These are phyloP conservation scores for Zaprionus lachaisei DNA, from an alignment of 1,140 invertebrate genomes.

Conservation along the genomic window DNA sequence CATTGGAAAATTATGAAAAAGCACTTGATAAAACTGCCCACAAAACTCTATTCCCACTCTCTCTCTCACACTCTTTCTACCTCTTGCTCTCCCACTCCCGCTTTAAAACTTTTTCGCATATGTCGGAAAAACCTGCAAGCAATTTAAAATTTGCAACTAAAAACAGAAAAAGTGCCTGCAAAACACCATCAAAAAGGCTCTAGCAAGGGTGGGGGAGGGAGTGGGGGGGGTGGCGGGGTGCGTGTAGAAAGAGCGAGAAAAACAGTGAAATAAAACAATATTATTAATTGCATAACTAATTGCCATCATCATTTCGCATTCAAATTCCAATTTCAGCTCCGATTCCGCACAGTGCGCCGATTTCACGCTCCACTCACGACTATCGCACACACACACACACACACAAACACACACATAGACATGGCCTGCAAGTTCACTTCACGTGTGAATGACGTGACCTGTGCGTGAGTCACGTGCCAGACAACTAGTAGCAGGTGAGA, in stretches of 20 bases:
- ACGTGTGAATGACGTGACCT: constrained; percentile 34
- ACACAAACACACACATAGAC: background rate
- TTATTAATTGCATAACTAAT: constrained; percentile 35
- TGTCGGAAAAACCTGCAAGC: constrained; percentile 24
- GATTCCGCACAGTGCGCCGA: background rate
- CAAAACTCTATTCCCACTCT: background rate
- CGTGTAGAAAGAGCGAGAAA: background rate
- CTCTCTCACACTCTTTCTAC: background rate
- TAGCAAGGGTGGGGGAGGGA: background rate
- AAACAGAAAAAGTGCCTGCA: background rate
- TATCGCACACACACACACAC: background rate
- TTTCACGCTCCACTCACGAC: constrained; percentile 15
- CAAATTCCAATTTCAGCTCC: background rate
- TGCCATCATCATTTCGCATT: constrained; percentile 23
- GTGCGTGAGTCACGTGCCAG: constrained; percentile 33
- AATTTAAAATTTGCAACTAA: constrained; percentile 21
- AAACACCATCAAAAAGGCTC: background rate
- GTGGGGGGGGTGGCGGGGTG: too few species aligned
- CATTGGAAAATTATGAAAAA: constrained; percentile 23
- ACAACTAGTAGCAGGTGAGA: constrained; percentile 8
- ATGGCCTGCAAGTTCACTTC: background rate
- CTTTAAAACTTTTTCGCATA: constrained; percentile 39
- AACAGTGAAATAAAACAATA: constrained; percentile 1
- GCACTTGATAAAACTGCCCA: constrained; percentile 30
- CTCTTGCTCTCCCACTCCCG: constrained; percentile 4